Evolutionary conservation across 2,888 invertebrate genomes (phyloP), one percentile per base, ranked within the genome.

Genomic region (Anticlea derivata): DNA sequence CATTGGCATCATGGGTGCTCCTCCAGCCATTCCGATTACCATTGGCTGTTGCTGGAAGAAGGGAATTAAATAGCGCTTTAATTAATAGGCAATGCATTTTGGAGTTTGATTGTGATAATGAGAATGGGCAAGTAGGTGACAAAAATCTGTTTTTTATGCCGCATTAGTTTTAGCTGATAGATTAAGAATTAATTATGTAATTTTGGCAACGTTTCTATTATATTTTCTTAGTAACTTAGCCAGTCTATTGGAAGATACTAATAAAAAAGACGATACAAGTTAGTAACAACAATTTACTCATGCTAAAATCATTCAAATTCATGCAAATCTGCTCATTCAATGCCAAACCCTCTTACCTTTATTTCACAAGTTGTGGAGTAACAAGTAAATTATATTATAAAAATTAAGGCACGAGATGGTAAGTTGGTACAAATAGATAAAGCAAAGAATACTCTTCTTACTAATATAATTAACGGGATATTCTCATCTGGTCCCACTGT

Each of bases 11-110:
- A 85, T 82, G 10, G 78, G 79, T 6, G 80, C 69, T 23, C 84
- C 79, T 8, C 84, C 79, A 8, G 68, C 72, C 86, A 89, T 86
- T 22, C 86, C 86, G 85, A 89, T 88, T 82, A 88, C 87, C 89
- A 90, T 82, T 75, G 86, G 86, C 79, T 87, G 88, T 83, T 90
- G 89, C 88, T 90, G 83, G 10, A 77, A 76, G 55, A n/a, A n/a
- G 41, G 59, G 8, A 34, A 22, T 22, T n/a, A n/a, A n/a, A n/a
- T n/a, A n/a, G 10, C 24, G 24, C 10, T 12, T 6, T 31, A 17
- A n/a, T n/a, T n/a, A n/a, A n/a, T n/a, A n/a, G n/a, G n/a, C n/a
- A n/a, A n/a, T n/a, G n/a, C n/a, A n/a, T n/a, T n/a, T n/a, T n/a
- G n/a, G n/a, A n/a, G n/a, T n/a, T n/a, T n/a, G n/a, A n/a, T n/a